Conservation (phyloP, 2,888 invertebrate species). For the Melieria picta region DNA sequence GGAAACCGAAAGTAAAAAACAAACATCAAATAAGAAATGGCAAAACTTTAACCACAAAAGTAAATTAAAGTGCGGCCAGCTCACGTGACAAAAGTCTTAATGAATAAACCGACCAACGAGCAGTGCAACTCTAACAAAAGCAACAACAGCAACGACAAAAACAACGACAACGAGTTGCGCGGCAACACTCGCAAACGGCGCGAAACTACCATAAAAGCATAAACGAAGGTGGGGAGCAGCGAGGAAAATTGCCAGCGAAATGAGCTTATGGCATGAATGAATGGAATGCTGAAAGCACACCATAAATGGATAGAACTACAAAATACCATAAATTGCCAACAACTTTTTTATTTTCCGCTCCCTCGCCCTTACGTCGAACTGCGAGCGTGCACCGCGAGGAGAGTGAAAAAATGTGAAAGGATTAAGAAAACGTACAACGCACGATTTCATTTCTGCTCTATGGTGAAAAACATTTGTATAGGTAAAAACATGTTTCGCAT, state of each 20-base stretch:
- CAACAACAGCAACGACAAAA: background rate
- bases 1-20: background rate
- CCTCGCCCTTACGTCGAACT: too few relatives aligned
- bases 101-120: slow-evolving; percentile 6
- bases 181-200: background rate
- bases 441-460: too few relatives aligned
- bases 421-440: too few relatives aligned
- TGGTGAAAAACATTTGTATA: too few relatives aligned
- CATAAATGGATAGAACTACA: background rate
- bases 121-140: background rate
- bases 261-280: slow-evolving; percentile 6
- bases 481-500: too few relatives aligned
- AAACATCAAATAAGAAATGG: background rate
- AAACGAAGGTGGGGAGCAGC: background rate
- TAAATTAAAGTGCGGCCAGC: slow-evolving; percentile 16
- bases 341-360: too few relatives aligned
- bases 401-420: too few relatives aligned
- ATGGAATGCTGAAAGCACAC: background rate
- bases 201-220: slow-evolving; percentile 14
- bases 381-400: too few relatives aligned
- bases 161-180: background rate
- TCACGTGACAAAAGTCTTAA: slow-evolving; percentile 24
- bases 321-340: background rate
- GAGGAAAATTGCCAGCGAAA: background rate
- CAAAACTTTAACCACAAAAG: background rate